Percentiles rank a stretch among this genome's conserved stretches.
These are phyloP conservation scores for Pagrus major DNA, from an alignment of 2,113 vertebrate genomes.

Conservation along the genomic window DNA sequence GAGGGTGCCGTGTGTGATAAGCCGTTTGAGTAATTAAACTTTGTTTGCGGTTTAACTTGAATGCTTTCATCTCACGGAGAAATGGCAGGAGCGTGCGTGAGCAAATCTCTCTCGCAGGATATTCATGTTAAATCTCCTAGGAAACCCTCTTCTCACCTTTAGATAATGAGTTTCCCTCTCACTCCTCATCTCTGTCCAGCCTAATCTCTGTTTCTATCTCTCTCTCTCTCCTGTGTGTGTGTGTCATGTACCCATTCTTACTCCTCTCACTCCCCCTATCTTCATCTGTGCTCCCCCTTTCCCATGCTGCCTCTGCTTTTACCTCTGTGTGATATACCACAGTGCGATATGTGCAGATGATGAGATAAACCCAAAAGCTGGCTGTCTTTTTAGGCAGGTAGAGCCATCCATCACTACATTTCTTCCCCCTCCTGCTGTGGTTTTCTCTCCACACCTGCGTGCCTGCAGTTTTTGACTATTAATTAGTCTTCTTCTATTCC, in stretches of 20 bases:
- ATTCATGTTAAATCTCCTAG: constrained; percentile 51
- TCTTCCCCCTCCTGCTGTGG: constrained; percentile 41
- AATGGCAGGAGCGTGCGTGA: constrained; percentile 28
- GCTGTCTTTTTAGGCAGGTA: constrained; percentile 32
- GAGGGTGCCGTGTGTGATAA: constrained; percentile 35
- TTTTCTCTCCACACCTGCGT: constrained; percentile 59
- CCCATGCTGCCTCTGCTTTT: constrained; percentile 17
- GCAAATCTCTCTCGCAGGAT: constrained; percentile 42
- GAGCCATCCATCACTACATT: constrained; percentile 27
- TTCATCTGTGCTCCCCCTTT: not conserved
- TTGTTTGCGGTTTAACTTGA: constrained; percentile 54
- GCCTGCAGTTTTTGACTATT: constrained; percentile 78
- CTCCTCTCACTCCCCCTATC: not conserved
- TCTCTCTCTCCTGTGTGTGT: not conserved
- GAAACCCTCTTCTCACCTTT: constrained; percentile 57
- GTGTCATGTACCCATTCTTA: constrained; percentile 11
- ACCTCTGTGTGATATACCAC: constrained; percentile 20
- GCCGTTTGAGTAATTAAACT: constrained; percentile 57
- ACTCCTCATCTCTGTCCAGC: constrained; percentile 20
- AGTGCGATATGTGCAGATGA: constrained; percentile 19
- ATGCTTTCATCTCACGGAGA: constrained; percentile 23
- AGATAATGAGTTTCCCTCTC: constrained; percentile 47
- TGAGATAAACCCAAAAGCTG: constrained; percentile 19
- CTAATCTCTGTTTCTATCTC: constrained; percentile 35
- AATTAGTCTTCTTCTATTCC: constrained; percentile 74